Conservation (phyloP, 2,797 vertebrate species). For the Macropodus opercularis region DNA sequence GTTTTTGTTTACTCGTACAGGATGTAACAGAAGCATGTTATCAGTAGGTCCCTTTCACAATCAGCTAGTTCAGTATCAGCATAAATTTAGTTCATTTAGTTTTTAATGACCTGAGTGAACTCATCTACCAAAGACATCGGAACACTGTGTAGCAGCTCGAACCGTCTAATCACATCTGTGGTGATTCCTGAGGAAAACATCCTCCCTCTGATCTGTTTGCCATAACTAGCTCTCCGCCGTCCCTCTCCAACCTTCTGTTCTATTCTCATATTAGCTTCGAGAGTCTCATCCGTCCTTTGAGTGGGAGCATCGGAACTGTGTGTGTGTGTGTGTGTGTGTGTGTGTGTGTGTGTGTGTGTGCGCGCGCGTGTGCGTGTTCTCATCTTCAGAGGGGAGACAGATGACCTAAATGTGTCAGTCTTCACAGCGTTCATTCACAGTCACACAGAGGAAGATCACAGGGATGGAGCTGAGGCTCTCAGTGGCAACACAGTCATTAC, state of each 20-base stretch:
- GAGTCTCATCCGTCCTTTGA: conserved; percentile 41
- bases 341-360: no score
- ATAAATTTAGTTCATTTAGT: conserved; percentile 5
- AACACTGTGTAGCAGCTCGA: conserved; percentile 8
- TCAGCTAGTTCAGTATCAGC: conserved; percentile 1
- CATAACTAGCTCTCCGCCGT: conserved; percentile 8
- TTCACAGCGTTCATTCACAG: conserved; percentile 51
- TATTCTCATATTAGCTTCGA: conserved; percentile 37
- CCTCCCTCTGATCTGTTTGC: neutral
- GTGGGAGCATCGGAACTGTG: neutral
- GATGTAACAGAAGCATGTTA: neutral
- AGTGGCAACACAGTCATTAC: conserved; percentile 1
- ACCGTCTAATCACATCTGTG: conserved; percentile 15
- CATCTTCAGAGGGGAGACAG: conserved; percentile 31
- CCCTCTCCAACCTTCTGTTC: conserved; percentile 23
- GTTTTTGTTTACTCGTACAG: neutral
- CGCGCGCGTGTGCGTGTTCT: conserved; percentile 23
- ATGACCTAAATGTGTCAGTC: conserved; percentile 65
- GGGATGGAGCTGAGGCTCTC: conserved; percentile 15
- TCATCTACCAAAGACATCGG: neutral
- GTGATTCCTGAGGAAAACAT: neutral
- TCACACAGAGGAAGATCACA: conserved; percentile 35
- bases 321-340: no score
- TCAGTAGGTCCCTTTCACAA: conserved; percentile 3
- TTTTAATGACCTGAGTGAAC: conserved; percentile 15